Percentiles rank a stretch among this genome's conserved stretches.
Conservation (phyloP, 2,888 invertebrate species). For the Allacma fusca region DNA sequence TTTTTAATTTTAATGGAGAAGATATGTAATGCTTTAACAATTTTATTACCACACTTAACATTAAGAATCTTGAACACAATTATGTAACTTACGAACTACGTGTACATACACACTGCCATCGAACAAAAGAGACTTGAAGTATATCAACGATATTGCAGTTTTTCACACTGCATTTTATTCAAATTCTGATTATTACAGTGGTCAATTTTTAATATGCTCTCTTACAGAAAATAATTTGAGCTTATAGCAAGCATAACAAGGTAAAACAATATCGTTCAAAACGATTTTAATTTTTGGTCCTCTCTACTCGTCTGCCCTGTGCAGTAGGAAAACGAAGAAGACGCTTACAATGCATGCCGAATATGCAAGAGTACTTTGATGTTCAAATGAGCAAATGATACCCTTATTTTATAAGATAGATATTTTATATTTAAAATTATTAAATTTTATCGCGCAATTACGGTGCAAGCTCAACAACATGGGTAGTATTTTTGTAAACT, state of each 20-base stretch:
- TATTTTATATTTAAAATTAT: background rate
- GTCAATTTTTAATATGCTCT: background rate
- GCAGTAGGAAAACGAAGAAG: background rate
- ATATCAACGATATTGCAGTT: no score
- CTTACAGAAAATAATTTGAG: background rate
- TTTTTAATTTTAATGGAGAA: no score
- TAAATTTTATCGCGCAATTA: slow-evolving; percentile 8
- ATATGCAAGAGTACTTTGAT: background rate
- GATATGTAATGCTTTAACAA: no score
- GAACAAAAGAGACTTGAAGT: no score
- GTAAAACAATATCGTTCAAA: slow-evolving; percentile 4
- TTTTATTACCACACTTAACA: no score
- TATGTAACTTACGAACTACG: no score
- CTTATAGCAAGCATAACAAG: background rate
- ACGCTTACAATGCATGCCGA: slow-evolving; percentile 29
- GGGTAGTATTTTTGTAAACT: background rate
- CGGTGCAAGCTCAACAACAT: background rate
- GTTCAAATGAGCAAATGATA: slow-evolving; percentile 31
- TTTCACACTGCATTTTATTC: no score
- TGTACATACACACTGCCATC: no score
- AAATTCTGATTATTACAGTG: background rate
- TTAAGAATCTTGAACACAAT: no score
- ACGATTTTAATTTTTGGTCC: slow-evolving; percentile 11
- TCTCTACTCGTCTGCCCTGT: background rate
- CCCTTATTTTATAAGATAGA: slow-evolving; percentile 19